These are phyloP conservation scores for Steatornis caripensis DNA, from an alignment of 2,113 vertebrate species.

Conservation along the genomic window DNA sequence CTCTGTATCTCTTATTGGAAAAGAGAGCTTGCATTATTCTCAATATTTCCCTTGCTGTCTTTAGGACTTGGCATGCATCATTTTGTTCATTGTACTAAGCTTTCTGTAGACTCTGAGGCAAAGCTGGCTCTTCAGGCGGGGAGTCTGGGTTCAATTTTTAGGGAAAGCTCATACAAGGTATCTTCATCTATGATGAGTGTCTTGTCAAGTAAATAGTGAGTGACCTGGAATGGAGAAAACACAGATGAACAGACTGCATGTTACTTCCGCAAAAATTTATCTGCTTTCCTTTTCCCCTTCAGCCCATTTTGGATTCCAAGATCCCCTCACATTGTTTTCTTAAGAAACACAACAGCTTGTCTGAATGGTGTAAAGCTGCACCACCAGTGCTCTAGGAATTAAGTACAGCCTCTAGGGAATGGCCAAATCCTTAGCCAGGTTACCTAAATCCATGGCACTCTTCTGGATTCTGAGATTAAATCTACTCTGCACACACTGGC, in stretches of 20 bases:
- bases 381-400: background rate
- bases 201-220: conserved; percentile 95
- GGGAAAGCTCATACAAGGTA: conserved; percentile 92
- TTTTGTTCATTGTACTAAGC: conserved; percentile 8
- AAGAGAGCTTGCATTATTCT: conserved; percentile 27
- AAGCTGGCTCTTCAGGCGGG: conserved; percentile 83
- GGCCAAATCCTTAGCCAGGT: background rate
- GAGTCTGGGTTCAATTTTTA: conserved; percentile 95
- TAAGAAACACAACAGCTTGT: background rate
- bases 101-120: conserved; percentile 2
- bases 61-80: conserved; percentile 40
- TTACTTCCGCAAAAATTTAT: background rate
- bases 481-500: background rate
- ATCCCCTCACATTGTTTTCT: rapidly evolving
- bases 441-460: background rate
- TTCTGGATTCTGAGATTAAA: background rate
- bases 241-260: background rate
- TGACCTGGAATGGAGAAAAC: conserved; percentile 79
- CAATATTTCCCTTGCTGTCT: background rate
- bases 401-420: background rate
- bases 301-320: background rate
- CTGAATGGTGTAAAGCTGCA: background rate
- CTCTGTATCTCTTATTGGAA: conserved; percentile 27
- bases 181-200: conserved; percentile 96
- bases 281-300: background rate